phyloP scores from a whole-genome alignment of 1,140 invertebrate species.

The Harpegnathos saltator region DNA sequence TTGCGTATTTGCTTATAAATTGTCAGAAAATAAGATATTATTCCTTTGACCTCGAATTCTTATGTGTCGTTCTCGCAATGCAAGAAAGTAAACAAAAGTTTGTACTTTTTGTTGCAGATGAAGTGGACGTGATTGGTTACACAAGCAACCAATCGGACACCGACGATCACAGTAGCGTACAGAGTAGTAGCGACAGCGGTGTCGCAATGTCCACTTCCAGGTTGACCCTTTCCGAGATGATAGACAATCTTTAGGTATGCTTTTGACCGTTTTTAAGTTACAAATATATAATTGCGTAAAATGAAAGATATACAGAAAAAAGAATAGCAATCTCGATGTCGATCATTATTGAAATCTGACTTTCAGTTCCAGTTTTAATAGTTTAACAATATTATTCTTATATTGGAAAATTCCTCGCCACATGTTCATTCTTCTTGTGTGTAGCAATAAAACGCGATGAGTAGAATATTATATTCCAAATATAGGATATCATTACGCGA shows the following conservation, averaged over 20 bases:
- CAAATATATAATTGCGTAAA: too few relatives aligned
- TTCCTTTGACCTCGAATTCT: not conserved
- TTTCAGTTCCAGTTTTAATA: too few relatives aligned
- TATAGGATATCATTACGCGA: slow-evolving; percentile 20
- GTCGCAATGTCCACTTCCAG: slow-evolving; percentile 91
- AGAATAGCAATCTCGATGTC: too few relatives aligned
- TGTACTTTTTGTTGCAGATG: slow-evolving; percentile 89
- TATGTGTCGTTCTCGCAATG: not conserved
- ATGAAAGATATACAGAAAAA: too few relatives aligned
- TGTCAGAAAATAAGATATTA: not conserved
- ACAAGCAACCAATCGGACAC: slow-evolving; percentile 94
- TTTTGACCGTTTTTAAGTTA: not conserved
- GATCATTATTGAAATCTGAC: too few relatives aligned
- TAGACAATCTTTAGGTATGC: slow-evolving; percentile 85
- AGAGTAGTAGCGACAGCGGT: slow-evolving; percentile 93
- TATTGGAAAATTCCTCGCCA: too few relatives aligned
- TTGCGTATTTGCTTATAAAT: too few relatives aligned
- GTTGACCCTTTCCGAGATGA: slow-evolving; percentile 88
- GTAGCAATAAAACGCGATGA: not conserved
- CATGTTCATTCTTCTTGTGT: too few relatives aligned
- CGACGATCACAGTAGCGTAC: slow-evolving; percentile 93
- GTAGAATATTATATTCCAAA: slow-evolving; percentile 4
- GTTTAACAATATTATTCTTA: too few relatives aligned
- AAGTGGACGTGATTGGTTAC: slow-evolving; percentile 95
- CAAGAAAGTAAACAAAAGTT: not conserved